These are phyloP conservation scores for Crypturellus tataupa DNA, from an alignment of 2,797 vertebrate genomes.

Conservation along the genomic window DNA sequence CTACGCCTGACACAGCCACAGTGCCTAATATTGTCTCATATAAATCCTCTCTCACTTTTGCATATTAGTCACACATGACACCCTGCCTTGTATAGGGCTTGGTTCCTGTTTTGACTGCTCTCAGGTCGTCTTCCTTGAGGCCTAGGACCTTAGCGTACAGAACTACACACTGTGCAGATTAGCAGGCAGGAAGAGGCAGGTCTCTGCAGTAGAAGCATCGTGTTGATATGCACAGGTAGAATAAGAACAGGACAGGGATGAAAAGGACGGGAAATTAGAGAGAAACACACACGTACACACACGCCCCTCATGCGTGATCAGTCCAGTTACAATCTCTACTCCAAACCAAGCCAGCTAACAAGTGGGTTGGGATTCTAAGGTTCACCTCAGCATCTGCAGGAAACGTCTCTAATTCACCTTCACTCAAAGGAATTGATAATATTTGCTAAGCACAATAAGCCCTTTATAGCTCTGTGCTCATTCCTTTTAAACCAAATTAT, in stretches of 20 bases:
- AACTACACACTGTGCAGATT: constrained; percentile 53
- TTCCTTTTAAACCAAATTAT: neutral
- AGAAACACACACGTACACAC: constrained; percentile 35
- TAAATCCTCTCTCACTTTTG: too few relatives aligned
- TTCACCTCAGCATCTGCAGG: constrained; percentile 36
- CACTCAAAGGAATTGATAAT: neutral
- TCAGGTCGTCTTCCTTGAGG: constrained; percentile 41
- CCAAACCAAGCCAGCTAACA: constrained; percentile 10
- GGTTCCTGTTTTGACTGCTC: constrained; percentile 46
- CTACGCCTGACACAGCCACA: constrained; percentile 33
- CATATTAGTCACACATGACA: neutral
- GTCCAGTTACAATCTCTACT: constrained; percentile 35
- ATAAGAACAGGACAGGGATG: constrained; percentile 66
- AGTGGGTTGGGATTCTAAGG: constrained; percentile 16
- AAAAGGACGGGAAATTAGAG: constrained; percentile 63
- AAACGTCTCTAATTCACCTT: constrained; percentile 41
- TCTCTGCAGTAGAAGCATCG: constrained; percentile 60
- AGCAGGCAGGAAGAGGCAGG: constrained; percentile 65
- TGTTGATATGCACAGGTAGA: constrained; percentile 58
- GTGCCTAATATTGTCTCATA: too few relatives aligned
- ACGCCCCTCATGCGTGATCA: constrained; percentile 61
- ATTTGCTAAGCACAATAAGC: neutral
- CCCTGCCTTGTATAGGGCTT: constrained; percentile 48
- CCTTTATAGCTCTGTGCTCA: neutral
- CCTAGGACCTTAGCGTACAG: constrained; percentile 53